phyloP scores from a whole-genome alignment of 2,888 invertebrate species.

The Papilio demoleus region DNA sequence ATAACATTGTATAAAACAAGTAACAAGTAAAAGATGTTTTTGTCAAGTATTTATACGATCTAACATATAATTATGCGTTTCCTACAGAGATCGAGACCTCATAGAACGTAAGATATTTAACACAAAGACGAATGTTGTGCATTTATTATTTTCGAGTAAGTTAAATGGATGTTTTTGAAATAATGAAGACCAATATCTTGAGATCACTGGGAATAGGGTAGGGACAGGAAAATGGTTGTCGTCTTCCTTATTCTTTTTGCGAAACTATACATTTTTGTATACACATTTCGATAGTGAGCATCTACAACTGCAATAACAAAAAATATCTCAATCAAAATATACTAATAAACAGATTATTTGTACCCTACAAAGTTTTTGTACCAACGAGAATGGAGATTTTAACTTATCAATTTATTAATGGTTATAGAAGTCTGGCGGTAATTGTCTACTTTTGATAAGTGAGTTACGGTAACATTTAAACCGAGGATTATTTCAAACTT shows the following conservation, averaged over 20 bases:
- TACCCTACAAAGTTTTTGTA: not conserved
- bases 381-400: not conserved
- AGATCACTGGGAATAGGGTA: not conserved
- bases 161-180: not conserved
- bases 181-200: not conserved
- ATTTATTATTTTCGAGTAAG: not conserved
- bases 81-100: not conserved
- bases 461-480: not conserved
- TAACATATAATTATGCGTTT: constrained; percentile 21
- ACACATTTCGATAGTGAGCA: not conserved
- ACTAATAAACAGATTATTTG: not conserved
- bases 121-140: not conserved
- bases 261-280: no score
- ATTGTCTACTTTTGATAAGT: not conserved
- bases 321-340: not conserved
- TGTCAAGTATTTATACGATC: constrained; percentile 44
- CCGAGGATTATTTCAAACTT: not conserved
- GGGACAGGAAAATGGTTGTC: not conserved
- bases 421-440: not conserved
- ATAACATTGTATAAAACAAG: constrained; percentile 57
- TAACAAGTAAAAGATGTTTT: constrained; percentile 54
- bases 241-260: no score
- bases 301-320: not conserved
- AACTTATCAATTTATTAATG: not conserved
- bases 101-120: not conserved